These are phyloP conservation scores for Ectropis crepuscularia DNA, from an alignment of 2,888 invertebrate species.

Conservation along the genomic window DNA sequence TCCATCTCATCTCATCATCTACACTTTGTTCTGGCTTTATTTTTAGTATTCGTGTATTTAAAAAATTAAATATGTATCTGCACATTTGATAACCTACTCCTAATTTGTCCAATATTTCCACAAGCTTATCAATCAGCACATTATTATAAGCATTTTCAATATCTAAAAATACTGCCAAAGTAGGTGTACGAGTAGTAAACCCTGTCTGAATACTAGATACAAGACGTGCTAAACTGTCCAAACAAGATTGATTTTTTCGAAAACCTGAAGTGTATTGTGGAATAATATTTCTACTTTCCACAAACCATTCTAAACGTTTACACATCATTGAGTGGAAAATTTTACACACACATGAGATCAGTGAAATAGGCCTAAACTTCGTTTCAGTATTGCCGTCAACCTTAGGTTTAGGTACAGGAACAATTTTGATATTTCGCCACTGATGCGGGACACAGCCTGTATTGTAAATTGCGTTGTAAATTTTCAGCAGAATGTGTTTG, in stretches of 20 bases:
- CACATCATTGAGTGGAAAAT: too few species aligned
- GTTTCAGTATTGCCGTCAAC: background rate
- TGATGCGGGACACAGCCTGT: background rate
- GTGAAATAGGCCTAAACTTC: constrained; percentile 35
- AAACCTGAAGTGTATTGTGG: constrained; percentile 30
- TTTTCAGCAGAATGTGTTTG: background rate
- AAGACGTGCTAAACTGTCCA: constrained; percentile 24
- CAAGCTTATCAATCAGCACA: too few species aligned
- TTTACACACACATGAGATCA: too few species aligned
- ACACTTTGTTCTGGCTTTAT: constrained; percentile 5
- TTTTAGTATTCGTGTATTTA: constrained; percentile 28
- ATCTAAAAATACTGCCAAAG: constrained; percentile 22
- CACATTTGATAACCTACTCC: constrained; percentile 34
- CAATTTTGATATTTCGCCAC: constrained; percentile 4
- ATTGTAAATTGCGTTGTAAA: constrained; percentile 2
- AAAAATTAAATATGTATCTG: constrained; percentile 37
- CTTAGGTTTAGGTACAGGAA: constrained; percentile 12
- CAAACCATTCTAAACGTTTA: too few species aligned
- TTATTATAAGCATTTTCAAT: too few species aligned
- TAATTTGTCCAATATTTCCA: too few species aligned
- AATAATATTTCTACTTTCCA: constrained; percentile 24
- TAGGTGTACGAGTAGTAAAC: constrained; percentile 24
- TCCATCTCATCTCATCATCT: background rate
- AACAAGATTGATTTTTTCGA: constrained; percentile 24
- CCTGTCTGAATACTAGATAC: constrained; percentile 30